Evolutionary conservation across 2,797 vertebrate genomes (phyloP).

Genomic region (Mus spretus): DNA sequence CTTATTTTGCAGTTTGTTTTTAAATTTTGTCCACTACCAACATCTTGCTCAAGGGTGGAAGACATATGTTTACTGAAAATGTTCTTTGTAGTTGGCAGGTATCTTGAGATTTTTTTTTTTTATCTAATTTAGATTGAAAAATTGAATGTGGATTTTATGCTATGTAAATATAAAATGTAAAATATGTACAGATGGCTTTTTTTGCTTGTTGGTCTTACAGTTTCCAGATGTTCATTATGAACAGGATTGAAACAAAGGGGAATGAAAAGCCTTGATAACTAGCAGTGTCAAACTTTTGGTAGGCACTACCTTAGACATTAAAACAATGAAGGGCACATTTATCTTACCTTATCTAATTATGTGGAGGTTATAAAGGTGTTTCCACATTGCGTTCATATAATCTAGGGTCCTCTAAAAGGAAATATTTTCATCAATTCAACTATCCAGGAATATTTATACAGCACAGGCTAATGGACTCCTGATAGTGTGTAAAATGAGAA

Average conservation of each 20-base stretch:
- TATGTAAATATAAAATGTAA: constrained; percentile 25
- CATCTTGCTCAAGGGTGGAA: background rate
- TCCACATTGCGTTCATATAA: background rate
- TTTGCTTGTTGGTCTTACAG: background rate
- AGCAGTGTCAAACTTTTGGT: background rate
- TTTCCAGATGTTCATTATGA: background rate
- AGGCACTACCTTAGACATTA: background rate
- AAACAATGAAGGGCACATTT: background rate
- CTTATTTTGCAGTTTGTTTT: background rate
- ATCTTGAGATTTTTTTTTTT: background rate
- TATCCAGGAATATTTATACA: background rate
- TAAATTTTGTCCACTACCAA: background rate
- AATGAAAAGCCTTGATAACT: background rate
- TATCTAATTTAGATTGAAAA: background rate
- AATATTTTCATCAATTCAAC: background rate
- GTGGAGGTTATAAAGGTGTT: background rate
- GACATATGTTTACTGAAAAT: background rate
- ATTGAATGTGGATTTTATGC: background rate
- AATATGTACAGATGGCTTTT: background rate
- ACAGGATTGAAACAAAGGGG: background rate
- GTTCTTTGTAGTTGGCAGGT: background rate
- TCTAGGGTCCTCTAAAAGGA: background rate
- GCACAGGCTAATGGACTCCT: background rate
- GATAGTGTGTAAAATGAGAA: background rate
- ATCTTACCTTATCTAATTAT: background rate